Conservation (phyloP, 2,797 vertebrate genomes). For the Rhincodon typus region DNA sequence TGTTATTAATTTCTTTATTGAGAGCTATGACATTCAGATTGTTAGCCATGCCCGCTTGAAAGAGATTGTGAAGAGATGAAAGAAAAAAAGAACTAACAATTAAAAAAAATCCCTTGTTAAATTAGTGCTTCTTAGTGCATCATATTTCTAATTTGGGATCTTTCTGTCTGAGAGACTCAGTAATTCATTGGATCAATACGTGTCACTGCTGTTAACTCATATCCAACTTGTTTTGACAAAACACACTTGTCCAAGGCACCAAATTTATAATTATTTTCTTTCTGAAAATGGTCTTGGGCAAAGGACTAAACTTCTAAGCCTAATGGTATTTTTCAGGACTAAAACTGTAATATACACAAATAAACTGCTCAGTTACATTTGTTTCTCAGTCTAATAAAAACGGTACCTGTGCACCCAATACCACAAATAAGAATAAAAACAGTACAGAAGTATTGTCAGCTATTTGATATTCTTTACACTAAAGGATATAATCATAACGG, state of each 20-base stretch:
- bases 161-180: not conserved
- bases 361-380: not conserved
- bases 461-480: not conserved
- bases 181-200: not conserved
- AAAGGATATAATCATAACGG: not conserved
- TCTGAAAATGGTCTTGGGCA: not conserved
- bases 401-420: not conserved
- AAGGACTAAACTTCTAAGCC: not conserved
- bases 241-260: not conserved
- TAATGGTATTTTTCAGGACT: not conserved
- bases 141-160: not conserved
- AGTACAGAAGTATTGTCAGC: not conserved
- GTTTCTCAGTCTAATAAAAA: not conserved
- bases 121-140: not conserved
- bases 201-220: not conserved
- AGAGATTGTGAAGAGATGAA: not conserved
- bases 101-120: not conserved
- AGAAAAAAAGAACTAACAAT: not conserved
- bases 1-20: not conserved
- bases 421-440: not conserved
- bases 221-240: not conserved
- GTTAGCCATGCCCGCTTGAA: not conserved
- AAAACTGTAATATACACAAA: not conserved
- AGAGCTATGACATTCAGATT: not conserved
- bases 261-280: not conserved